phyloP scores from a whole-genome alignment of 2,797 vertebrate species.

The Paedocypris micromegethes region DNA sequence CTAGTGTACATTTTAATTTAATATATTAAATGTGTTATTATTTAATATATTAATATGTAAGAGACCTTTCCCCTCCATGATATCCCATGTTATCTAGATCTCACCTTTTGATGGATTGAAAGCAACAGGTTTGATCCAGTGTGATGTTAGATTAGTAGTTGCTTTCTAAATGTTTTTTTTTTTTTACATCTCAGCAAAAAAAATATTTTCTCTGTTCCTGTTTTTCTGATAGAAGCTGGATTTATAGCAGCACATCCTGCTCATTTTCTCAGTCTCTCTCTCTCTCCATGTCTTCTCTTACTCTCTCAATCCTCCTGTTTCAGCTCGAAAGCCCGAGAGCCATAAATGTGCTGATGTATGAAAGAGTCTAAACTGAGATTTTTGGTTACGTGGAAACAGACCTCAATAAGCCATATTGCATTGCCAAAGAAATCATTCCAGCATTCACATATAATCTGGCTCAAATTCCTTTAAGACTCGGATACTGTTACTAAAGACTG shows the following conservation, averaged over 20 bases:
- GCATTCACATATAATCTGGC: slow-evolving; percentile 16
- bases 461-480: slow-evolving; percentile 5
- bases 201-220: slow-evolving; percentile 22
- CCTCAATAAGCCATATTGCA: slow-evolving; percentile 14
- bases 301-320: slow-evolving; percentile 36
- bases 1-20: no score
- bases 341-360: slow-evolving; percentile 41
- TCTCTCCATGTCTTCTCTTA: slow-evolving; percentile 27
- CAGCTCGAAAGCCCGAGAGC: slow-evolving; percentile 25
- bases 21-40: no score
- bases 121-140: no score
- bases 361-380: slow-evolving; percentile 21
- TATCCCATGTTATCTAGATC: no score
- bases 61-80: no score
- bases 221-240: slow-evolving; percentile 47
- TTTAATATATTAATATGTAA: no score
- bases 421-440: slow-evolving; percentile 25
- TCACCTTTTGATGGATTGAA: no score
- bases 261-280: slow-evolving; percentile 39
- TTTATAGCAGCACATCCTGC: slow-evolving; percentile 57
- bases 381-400: slow-evolving; percentile 23
- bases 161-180: background rate
- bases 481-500: background rate
- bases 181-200: slow-evolving; percentile 4
- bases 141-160: no score